Percentiles rank a stretch among this genome's conserved stretches.
phyloP scores from a whole-genome alignment of 2,113 vertebrate species.

The Rhegmatorhina hoffmannsi region DNA sequence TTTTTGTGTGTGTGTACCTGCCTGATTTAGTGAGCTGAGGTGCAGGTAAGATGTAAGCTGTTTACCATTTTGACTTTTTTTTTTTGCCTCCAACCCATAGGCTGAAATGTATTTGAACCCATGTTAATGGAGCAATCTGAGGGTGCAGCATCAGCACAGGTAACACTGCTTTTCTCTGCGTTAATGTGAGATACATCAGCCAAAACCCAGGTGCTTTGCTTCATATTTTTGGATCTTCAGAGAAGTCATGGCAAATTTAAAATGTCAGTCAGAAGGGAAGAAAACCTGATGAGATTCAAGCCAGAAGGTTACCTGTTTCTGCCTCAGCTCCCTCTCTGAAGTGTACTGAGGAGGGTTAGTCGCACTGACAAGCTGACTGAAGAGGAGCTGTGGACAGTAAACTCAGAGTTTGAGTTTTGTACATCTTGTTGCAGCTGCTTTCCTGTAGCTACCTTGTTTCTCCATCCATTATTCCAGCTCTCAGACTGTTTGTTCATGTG shows the following conservation, averaged over 20 bases:
- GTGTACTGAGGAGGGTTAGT: fast-evolving
- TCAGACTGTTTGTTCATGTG: not conserved
- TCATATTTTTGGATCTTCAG: not conserved
- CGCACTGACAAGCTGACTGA: not conserved
- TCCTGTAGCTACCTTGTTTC: not conserved
- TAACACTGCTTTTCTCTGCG: not conserved
- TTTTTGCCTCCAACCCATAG: not conserved
- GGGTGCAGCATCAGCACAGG: not conserved
- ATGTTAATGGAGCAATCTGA: not conserved
- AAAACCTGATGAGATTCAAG: not conserved
- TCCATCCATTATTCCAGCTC: not conserved
- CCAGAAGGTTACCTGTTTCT: not conserved
- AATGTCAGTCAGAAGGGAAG: not conserved
- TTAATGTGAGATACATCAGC: not conserved
- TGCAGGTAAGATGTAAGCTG: not conserved
- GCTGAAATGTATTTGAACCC: not conserved
- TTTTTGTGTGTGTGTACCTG: not conserved
- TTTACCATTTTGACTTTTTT: not conserved
- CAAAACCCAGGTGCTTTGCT: not conserved
- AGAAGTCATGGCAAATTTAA: not conserved
- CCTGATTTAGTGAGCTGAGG: not conserved
- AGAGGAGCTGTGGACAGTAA: not conserved
- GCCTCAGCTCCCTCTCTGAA: not conserved
- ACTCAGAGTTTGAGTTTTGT: not conserved
- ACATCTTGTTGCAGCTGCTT: not conserved